Evolutionary conservation across 1,140 invertebrate genomes (phyloP).

Genomic region (Bombus turneri): DNA sequence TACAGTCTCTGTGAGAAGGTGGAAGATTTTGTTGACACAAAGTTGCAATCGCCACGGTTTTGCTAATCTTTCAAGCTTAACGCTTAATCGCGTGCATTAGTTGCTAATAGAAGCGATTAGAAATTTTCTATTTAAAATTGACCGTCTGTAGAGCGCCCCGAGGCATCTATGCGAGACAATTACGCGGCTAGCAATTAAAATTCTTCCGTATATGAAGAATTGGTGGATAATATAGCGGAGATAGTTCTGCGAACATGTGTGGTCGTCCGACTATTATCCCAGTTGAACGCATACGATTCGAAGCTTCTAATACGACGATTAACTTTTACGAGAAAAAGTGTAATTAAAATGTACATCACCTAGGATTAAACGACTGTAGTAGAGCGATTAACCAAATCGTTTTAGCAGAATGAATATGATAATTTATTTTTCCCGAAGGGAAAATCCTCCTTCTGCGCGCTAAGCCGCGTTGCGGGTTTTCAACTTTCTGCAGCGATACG

Average conservation of each 20-base stretch:
- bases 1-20: too few species aligned
- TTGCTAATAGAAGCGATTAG: neutral
- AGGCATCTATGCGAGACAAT: neutral
- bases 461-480: too few species aligned
- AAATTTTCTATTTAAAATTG: neutral
- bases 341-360: neutral
- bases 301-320: neutral
- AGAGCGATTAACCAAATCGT: neutral
- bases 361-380: neutral
- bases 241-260: neutral
- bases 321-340: constrained; percentile 6
- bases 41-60: too few species aligned
- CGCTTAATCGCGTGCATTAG: neutral
- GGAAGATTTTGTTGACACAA: too few species aligned
- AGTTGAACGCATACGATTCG: neutral
- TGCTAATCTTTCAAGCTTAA: too few species aligned
- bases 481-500: too few species aligned
- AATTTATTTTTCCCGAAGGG: neutral
- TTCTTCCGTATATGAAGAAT: neutral
- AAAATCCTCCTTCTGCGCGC: too few species aligned
- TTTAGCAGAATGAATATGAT: neutral
- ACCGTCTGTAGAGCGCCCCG: too few species aligned
- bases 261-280: neutral
- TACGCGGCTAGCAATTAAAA: neutral
- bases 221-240: neutral